Evolutionary conservation across 2,797 vertebrate species (phyloP), one percentile per base, ranked within the genome.

Genomic region (Adelosebastes latens): DNA sequence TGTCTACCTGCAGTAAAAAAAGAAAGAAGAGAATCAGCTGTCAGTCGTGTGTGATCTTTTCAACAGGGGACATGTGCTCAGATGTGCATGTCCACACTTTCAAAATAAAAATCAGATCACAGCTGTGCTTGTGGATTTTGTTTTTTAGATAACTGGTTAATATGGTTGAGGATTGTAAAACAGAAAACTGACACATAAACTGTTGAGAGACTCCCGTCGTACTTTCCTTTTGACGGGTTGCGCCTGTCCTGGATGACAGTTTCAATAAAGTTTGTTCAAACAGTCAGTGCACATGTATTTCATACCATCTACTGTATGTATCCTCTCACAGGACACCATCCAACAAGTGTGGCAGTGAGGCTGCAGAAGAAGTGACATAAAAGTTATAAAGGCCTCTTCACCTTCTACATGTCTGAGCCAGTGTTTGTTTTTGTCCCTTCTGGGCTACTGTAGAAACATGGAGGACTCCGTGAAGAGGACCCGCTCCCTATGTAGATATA

Each of bases 251-350:
- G 61, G 49, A n/a, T 53, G 49, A 53, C 20, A 53, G 49, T 53
- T 53, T 81, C 67, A 83, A 79, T 83, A 87, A 83, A 77, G 22
- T 81, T 78, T 72, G 68, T 67, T 78, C 22, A 77, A 77, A 77
- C 62, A 55, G 52, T 22, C 22, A 52, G 42, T 46, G 42, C 42
- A 46, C 20, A n/a, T 52, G 49, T n/a, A n/a, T 10, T 53, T n/a
- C 20, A 53, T n/a, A n/a, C 6, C 20, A 53, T 49, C 49, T 42
- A 42, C 39, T 42, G 20, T 53, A 8, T 55, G n/a, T 55, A 55
- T 55, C 49, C n/a, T 53, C 49, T 55, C 52, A n/a, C 20, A 53
- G 0, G 14, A 9, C 20, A 49, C 46, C 46, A 49, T 49, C 46
- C 18, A 49, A 49, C 46, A 49, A 20, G 18, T 49, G 8, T 8